Evolutionary conservation across 2,888 invertebrate species (phyloP), one percentile per base, ranked within the genome.

Genomic region (Eueremaeus valkanovi): DNA sequence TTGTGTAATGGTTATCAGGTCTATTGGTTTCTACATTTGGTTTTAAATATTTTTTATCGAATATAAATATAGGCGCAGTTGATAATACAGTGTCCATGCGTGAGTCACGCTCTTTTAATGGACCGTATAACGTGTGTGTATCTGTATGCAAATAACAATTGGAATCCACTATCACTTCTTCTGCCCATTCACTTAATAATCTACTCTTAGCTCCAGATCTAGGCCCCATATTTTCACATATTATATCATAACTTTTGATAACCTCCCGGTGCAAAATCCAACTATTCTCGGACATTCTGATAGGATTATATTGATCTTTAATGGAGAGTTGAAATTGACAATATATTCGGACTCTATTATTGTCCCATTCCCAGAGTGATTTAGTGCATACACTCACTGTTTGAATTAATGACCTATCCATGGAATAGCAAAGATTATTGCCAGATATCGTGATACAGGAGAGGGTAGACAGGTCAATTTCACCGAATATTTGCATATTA

Each of bases 181-280:
- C 63, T 8, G 63, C n/a, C 63, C 63, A 63, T 13, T 63, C 36
- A 1, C 5, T 21, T 3, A 63, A 33, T 33, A n/a, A 16, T 18
- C 63, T 5, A 6, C 18, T 63, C 8, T 33, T 63, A 27, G 55
- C 3, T 8, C 2, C 1, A 9, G 27, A 9, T 1, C 11, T 3
- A n/a, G n/a, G n/a, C n/a, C n/a, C n/a, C 16, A 33, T 63, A 3
- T 33, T 3, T 5, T 33, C 21, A 13, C 63, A 63, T 16, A 63
- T 63, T 3, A 63, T 21, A 27, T 63, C 63, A 63, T 63, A 63
- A 16, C 8, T 2, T 5, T 3, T 3, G 3, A 63, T 33, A 5
- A 63, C 21, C 0, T 63, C 63, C 21, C 18, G 31, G 16, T 63
- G 63, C 18, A 63, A 63, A 33, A 63, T 33, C 63, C 63, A 63